Conservation (phyloP, 2,888 invertebrate species). For the Cantharis lateralis region DNA sequence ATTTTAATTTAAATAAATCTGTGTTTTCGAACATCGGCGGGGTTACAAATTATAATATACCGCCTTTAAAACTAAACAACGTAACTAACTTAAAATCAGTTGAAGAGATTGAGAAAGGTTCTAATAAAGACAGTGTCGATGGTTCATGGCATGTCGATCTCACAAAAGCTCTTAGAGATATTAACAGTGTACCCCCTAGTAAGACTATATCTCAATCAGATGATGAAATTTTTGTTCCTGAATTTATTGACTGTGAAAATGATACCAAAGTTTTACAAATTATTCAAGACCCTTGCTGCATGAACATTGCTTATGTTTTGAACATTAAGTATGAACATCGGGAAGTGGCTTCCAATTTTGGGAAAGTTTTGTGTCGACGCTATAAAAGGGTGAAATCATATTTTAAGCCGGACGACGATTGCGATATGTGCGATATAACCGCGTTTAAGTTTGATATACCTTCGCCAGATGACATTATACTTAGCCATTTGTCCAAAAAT, state of each 20-base stretch:
- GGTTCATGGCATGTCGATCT: conserved; percentile 53
- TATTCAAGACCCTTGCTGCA: conserved; percentile 37
- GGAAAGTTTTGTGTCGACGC: conserved; percentile 51
- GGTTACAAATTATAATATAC: neutral
- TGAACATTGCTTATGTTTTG: conserved; percentile 43
- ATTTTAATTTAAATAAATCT: conserved; percentile 3
- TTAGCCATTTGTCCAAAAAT: neutral
- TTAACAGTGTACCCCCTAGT: conserved; percentile 35
- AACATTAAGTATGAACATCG: conserved; percentile 30
- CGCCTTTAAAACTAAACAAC: neutral
- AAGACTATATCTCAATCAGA: conserved; percentile 15
- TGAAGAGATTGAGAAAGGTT: neutral
- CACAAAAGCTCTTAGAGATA: conserved; percentile 50
- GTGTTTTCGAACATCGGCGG: conserved; percentile 9
- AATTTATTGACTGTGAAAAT: conserved; percentile 51
- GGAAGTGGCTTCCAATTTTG: conserved; percentile 56
- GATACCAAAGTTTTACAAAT: conserved; percentile 16
- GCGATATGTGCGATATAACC: conserved; percentile 36
- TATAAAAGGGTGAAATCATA: conserved; percentile 32
- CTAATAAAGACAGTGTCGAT: conserved; percentile 1
- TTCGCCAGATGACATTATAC: conserved; percentile 63
- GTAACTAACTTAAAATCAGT: neutral
- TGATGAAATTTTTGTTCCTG: conserved; percentile 47
- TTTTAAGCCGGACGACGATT: conserved; percentile 5
- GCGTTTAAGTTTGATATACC: conserved; percentile 63